Evolutionary conservation across 2,797 vertebrate genomes (phyloP), one percentile per base, ranked within the genome.

Genomic region (Champsocephalus gunnari): DNA sequence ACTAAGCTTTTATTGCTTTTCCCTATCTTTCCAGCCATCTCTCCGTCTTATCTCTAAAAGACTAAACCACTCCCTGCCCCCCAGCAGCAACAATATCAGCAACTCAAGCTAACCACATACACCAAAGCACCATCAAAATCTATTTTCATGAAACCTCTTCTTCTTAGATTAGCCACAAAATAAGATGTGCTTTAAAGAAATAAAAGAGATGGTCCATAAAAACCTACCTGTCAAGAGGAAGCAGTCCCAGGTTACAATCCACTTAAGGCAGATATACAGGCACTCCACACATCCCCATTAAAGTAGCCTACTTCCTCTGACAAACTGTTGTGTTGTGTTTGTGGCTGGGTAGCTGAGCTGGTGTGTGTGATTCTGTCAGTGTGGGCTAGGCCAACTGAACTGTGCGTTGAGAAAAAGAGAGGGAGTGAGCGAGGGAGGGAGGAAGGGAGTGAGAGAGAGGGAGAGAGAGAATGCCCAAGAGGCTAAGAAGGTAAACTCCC

Each of bases 301-400:
- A 91, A 89, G 88, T 91, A 89, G 83, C 88, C 88, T 87, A 93
- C 88, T 93, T 93, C 92, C 88, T 89, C 85, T 83, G 82, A 86
- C 87, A 89, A 88, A 91, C 88, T 86, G 87, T 76, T 86, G 90
- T 87, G 82, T 88, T 86, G 85, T 88, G 88, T 89, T 80, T 87
- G 80, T 84, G 73, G 82, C 83, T 75, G 71, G 75, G 74, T 80
- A 61, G 77, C 83, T 73, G 83, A 72, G 80, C 73, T 84, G 80
- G 57, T 86, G 88, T 85, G 85, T 87, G 88, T 87, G 87, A 90
- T 70, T 82, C 85, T 84, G 83, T 86, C 87, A 88, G 89, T 88
- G 86, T 85, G 87, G 87, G 89, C 89, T 86, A 89, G 87, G 86
- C 81, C 86, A 88, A 87, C 56, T 86, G 77, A 88, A 81, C 87